Conservation (phyloP, 2,113 vertebrate species). For the Delphinapterus leucas region DNA sequence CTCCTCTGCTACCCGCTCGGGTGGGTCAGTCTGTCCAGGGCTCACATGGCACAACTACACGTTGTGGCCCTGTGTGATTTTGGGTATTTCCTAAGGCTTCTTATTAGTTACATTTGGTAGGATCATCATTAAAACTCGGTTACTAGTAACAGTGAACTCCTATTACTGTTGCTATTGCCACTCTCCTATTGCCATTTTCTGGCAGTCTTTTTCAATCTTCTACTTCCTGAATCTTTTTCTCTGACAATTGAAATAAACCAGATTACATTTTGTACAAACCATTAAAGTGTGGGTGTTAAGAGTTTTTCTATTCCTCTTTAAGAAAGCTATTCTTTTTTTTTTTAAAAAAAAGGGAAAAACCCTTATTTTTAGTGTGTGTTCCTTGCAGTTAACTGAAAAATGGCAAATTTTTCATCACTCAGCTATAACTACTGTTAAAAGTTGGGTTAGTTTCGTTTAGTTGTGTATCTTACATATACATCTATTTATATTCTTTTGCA, state of each 20-base stretch:
- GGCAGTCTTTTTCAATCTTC: not conserved
- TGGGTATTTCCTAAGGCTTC: not conserved
- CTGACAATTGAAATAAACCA: not conserved
- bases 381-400: not conserved
- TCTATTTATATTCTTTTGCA: not conserved
- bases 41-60: not conserved
- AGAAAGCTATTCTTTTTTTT: not conserved
- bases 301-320: not conserved
- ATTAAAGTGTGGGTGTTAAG: not conserved
- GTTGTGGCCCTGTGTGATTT: not conserved
- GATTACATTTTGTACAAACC: not conserved
- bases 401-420: not conserved
- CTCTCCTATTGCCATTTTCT: not conserved
- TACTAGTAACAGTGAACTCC: not conserved
- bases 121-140: not conserved
- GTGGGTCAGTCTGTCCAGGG: not conserved
- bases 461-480: not conserved
- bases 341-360: not conserved
- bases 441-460: not conserved
- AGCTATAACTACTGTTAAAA: not conserved
- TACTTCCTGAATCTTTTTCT: not conserved
- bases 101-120: not conserved
- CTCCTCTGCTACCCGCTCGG: rapidly evolving
- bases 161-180: not conserved
- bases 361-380: not conserved